A percentile compares a stretch with the other conserved stretches of the same genome.
Evolutionary conservation across 2,113 vertebrate genomes (phyloP).

Genomic region (Falcunculus frontatus): DNA sequence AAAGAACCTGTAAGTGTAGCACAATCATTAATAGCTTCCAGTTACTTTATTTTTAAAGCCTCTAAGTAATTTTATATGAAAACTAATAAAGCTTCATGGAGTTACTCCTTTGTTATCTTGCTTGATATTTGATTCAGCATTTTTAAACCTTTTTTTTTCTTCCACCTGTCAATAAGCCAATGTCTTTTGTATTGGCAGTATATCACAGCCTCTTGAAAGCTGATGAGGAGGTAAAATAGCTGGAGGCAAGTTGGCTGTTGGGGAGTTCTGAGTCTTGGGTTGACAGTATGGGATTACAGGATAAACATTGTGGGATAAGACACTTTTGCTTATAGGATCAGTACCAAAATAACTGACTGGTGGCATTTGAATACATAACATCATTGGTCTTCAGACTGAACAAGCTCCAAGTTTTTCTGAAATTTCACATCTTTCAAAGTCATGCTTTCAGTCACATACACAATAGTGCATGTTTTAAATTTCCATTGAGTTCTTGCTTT

Average conservation of each 20-base stretch:
- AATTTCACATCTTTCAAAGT: background rate
- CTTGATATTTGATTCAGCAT: background rate
- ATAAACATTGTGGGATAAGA: constrained; percentile 1
- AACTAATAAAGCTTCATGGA: background rate
- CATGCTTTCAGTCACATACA: background rate
- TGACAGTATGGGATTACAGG: constrained; percentile 1
- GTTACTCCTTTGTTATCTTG: background rate
- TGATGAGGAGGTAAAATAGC: constrained; percentile 24
- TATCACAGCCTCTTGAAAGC: constrained; percentile 27
- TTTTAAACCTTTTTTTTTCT: background rate
- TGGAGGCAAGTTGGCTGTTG: constrained; percentile 24
- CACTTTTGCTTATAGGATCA: background rate
- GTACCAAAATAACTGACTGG: background rate
- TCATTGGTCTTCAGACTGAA: background rate
- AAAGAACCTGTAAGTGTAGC: background rate
- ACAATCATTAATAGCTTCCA: background rate
- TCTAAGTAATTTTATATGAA: background rate
- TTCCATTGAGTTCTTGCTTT: background rate
- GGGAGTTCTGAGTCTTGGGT: background rate
- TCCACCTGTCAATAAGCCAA: background rate
- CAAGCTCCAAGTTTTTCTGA: background rate
- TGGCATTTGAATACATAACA: background rate
- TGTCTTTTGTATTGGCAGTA: constrained; percentile 11
- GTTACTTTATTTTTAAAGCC: background rate
- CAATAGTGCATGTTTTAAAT: background rate